These are phyloP conservation scores for Octopus bimaculoides DNA, from an alignment of 1,140 invertebrate species.

Conservation along the genomic window DNA sequence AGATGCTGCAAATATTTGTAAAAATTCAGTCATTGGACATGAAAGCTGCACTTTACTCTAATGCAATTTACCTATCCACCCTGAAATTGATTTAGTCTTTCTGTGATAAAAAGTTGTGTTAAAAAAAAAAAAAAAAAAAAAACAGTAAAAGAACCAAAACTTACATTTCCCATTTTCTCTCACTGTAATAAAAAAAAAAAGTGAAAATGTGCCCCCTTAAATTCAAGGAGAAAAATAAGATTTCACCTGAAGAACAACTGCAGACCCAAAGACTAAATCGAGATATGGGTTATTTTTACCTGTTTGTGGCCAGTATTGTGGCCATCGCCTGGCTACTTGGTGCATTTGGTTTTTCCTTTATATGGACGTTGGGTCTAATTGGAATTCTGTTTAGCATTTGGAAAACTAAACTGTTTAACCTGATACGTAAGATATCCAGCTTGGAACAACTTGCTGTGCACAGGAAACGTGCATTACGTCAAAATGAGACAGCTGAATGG, in stretches of 20 bases:
- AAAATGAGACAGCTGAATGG: constrained; percentile 63
- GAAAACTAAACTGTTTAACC: constrained; percentile 41
- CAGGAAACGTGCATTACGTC: constrained; percentile 58
- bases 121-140: no score
- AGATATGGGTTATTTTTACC: constrained; percentile 25
- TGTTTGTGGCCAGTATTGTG: constrained; percentile 37
- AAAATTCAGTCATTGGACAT: no score
- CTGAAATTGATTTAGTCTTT: no score
- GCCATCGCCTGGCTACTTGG: constrained; percentile 41
- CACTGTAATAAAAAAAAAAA: no score
- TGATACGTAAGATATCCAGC: constrained; percentile 39
- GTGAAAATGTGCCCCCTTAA: no score
- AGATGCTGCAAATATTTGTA: no score
- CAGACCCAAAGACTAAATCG: not conserved
- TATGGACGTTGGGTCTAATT: constrained; percentile 43
- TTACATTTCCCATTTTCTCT: no score
- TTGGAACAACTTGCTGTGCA: constrained; percentile 55
- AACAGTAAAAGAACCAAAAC: no score
- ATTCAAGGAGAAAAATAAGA: no score
- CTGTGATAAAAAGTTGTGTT: no score
- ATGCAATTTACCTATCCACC: no score
- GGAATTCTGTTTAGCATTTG: constrained; percentile 43
- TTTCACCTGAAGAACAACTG: not conserved
- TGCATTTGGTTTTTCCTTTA: constrained; percentile 36
- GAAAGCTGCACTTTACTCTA: no score